A percentile compares a stretch with the other conserved stretches of the same genome.
Evolutionary conservation across 2,113 vertebrate species (phyloP).

Genomic region (Nerophis ophidion): DNA sequence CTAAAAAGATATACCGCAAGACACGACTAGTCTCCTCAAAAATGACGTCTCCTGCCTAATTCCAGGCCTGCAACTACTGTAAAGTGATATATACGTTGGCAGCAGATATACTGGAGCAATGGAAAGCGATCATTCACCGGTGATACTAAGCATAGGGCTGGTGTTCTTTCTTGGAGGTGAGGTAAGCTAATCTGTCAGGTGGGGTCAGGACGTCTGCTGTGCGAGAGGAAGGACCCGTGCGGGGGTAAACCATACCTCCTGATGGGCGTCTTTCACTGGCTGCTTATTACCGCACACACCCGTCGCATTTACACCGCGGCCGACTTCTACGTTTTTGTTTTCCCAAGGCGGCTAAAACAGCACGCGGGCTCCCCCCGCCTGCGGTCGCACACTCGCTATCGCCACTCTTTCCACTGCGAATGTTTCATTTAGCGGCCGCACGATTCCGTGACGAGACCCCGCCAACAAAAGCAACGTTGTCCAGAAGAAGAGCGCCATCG

Average conservation of each 20-base stretch:
- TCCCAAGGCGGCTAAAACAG: conserved; percentile 47
- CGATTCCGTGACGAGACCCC: conserved; percentile 17
- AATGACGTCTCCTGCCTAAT: conserved; percentile 55
- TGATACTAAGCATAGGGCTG: conserved; percentile 55
- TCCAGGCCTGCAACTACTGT: conserved; percentile 53
- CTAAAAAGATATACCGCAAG: too few relatives aligned
- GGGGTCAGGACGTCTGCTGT: conserved; percentile 26
- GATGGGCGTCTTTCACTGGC: conserved; percentile 55
- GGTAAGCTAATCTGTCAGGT: conserved; percentile 61
- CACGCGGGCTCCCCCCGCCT: conserved; percentile 29
- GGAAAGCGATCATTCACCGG: conserved; percentile 66
- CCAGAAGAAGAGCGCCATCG: conserved; percentile 26
- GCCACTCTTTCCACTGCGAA: conserved; percentile 41
- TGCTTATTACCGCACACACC: conserved; percentile 19
- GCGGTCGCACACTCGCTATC: conserved; percentile 32
- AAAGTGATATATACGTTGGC: conserved; percentile 66
- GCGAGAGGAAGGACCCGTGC: conserved; percentile 29
- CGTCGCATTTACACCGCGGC: conserved; percentile 38
- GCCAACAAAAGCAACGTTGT: conserved; percentile 49
- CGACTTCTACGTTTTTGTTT: conserved; percentile 50
- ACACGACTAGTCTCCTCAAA: conserved; percentile 19
- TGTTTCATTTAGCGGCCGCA: conserved; percentile 60
- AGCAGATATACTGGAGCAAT: conserved; percentile 59
- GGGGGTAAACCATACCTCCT: conserved; percentile 52
- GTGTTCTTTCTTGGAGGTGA: conserved; percentile 49